Evolutionary conservation across 2,888 invertebrate genomes (phyloP).

Genomic region (Heteropelma amictum): DNA sequence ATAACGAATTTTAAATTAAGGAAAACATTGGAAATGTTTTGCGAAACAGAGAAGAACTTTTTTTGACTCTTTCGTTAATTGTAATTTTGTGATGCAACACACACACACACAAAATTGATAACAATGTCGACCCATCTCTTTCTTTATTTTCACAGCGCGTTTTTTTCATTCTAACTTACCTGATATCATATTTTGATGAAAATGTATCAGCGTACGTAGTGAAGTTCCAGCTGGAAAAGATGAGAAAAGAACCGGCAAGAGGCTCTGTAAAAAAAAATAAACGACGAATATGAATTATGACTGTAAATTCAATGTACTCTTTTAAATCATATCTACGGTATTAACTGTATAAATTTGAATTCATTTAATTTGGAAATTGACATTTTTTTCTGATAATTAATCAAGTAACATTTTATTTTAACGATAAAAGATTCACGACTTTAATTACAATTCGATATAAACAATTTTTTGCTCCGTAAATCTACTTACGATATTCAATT

Average conservation of each 20-base stretch:
- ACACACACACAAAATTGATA: too few species aligned
- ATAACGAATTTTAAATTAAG: too few species aligned
- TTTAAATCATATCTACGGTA: too few species aligned
- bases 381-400: not conserved
- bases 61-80: too few species aligned
- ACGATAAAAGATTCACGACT: not conserved
- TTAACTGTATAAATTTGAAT: too few species aligned
- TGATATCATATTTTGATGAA: conserved; percentile 48
- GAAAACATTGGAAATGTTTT: too few species aligned
- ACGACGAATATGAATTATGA: not conserved
- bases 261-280: conserved; percentile 37
- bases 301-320: too few species aligned
- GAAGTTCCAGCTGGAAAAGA: conserved; percentile 57
- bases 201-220: conserved; percentile 48
- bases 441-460: not conserved
- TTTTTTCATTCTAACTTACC: conserved; percentile 22
- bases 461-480: not conserved
- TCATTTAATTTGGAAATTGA: not conserved
- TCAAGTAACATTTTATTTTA: not conserved
- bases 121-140: too few species aligned
- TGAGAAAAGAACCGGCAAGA: conserved; percentile 48
- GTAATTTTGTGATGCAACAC: too few species aligned
- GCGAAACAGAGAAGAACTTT: too few species aligned
- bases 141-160: not conserved
- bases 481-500: conserved; percentile 81